Percentiles rank a stretch among this genome's conserved stretches.
These are phyloP conservation scores for Drosophila watanabei DNA, from an alignment of 1,140 invertebrate species.

Conservation along the genomic window DNA sequence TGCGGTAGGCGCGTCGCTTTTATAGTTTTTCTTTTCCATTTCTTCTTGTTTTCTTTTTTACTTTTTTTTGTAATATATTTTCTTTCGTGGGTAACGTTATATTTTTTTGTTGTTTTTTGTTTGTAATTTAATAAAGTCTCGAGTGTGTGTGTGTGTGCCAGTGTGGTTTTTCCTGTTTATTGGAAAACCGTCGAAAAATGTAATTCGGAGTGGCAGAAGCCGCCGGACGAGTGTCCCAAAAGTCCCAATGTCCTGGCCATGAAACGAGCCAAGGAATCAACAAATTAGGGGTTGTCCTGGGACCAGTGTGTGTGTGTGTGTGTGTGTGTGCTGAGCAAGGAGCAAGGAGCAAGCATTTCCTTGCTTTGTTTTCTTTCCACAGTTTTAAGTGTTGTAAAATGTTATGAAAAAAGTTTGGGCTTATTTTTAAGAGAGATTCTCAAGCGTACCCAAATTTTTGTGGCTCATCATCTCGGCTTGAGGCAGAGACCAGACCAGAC, in stretches of 20 bases:
- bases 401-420: not conserved
- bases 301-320: not conserved
- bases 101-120: constrained; percentile 1
- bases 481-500: constrained; percentile 12
- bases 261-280: constrained; percentile 37
- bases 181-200: constrained; percentile 33
- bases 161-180: constrained; percentile 55
- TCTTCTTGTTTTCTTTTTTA: constrained; percentile 5
- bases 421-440: not conserved
- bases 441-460: constrained; percentile 57
- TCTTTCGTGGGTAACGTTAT: not conserved
- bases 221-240: constrained; percentile 25
- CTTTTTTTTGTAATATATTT: not conserved
- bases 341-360: not conserved
- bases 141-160: constrained; percentile 11
- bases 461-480: constrained; percentile 28
- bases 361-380: not conserved
- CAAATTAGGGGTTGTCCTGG: constrained; percentile 50
- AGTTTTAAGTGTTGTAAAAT: not conserved
- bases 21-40: constrained; percentile 14
- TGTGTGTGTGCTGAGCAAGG: constrained; percentile 2
- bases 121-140: constrained; percentile 26
- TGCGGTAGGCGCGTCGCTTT: constrained; percentile 69
- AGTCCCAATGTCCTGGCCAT: constrained; percentile 45
- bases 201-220: constrained; percentile 15